Evolutionary conservation across 1,140 invertebrate genomes (phyloP).

Genomic region (Aphelenchoides fujianensis): DNA sequence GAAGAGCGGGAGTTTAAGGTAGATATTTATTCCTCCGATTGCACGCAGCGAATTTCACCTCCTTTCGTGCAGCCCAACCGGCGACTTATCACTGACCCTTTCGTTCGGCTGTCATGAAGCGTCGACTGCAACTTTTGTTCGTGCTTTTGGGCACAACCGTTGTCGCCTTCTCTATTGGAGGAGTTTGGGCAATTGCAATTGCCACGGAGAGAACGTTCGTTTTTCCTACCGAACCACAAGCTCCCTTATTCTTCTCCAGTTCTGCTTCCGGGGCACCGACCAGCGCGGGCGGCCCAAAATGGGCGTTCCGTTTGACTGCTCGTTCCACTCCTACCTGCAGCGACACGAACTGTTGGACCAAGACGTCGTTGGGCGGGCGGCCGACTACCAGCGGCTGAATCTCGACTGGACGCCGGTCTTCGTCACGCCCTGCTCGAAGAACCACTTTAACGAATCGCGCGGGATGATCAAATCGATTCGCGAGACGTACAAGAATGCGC

Average conservation of each 20-base stretch:
- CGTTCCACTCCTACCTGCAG: background rate
- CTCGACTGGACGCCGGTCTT: conserved; percentile 12
- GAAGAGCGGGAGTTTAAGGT: too few relatives aligned
- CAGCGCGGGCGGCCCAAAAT: background rate
- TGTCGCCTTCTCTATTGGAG: too few relatives aligned
- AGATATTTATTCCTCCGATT: too few relatives aligned
- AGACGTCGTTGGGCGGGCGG: background rate
- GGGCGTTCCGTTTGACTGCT: background rate
- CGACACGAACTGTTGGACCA: background rate
- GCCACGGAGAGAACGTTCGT: background rate
- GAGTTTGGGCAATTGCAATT: too few relatives aligned
- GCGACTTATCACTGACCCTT: too few relatives aligned
- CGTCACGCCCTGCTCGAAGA: conserved; percentile 12
- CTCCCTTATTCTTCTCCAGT: conserved; percentile 4
- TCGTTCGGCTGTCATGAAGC: too few relatives aligned
- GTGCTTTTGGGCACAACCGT: too few relatives aligned
- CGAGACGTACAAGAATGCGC: background rate
- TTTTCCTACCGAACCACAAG: background rate
- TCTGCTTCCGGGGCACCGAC: conserved; percentile 8
- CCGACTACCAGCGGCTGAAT: background rate
- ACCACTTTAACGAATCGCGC: background rate
- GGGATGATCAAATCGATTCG: conserved; percentile 1
- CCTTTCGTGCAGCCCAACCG: too few relatives aligned
- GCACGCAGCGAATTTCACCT: too few relatives aligned
- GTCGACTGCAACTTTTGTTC: too few relatives aligned